Evolutionary conservation across 2,797 vertebrate species (phyloP).

Genomic region (Xenopus petersii): DNA sequence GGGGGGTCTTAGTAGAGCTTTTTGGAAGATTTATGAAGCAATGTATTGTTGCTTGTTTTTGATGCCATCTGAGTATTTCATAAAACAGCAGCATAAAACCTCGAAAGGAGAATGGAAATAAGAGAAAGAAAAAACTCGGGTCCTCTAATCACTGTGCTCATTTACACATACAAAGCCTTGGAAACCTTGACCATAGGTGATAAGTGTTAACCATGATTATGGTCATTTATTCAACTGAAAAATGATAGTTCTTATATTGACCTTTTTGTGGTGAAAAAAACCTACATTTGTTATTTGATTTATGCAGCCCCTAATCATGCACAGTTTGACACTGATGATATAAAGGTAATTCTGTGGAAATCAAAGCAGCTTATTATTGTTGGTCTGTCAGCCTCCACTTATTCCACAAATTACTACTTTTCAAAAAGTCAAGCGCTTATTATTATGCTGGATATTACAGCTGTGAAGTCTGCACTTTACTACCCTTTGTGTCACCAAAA

Average conservation of each 20-base stretch:
- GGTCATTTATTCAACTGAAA: slow-evolving; percentile 41
- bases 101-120: no score
- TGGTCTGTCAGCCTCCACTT: slow-evolving; percentile 55
- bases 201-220: slow-evolving; percentile 38
- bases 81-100: no score
- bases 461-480: no score
- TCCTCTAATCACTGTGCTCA: neutral
- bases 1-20: no score
- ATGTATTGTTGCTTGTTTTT: no score
- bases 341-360: slow-evolving; percentile 62
- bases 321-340: slow-evolving; percentile 61
- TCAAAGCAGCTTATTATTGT: slow-evolving; percentile 51
- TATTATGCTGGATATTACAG: slow-evolving; percentile 36
- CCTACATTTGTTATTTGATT: slow-evolving; percentile 55
- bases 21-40: no score
- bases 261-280: slow-evolving; percentile 50
- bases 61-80: no score
- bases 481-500: no score
- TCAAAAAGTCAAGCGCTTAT: slow-evolving; percentile 59
- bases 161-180: neutral
- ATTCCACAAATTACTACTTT: slow-evolving; percentile 55
- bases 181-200: slow-evolving; percentile 12
- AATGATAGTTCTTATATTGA: slow-evolving; percentile 45
- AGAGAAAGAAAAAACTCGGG: no score
- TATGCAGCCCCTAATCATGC: slow-evolving; percentile 56